Conservation (phyloP, 2,797 vertebrate species). For the Chiroxiphia lanceolata region DNA sequence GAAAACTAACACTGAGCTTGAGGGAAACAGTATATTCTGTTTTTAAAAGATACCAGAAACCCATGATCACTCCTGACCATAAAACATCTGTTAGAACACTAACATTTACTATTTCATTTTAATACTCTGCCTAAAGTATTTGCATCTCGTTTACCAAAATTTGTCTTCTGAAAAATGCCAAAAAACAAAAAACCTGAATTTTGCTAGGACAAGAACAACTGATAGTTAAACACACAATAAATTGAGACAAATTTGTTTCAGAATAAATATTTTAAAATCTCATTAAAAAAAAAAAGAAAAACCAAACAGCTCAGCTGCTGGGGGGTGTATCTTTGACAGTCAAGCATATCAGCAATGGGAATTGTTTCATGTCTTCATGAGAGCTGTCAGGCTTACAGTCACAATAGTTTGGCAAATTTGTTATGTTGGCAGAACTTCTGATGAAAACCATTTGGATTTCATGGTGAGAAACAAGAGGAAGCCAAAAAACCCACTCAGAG, state of each 20-base stretch:
- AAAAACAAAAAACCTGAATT: not conserved
- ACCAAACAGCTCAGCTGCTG: not conserved
- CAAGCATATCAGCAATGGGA: not conserved
- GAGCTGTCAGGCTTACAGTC: not conserved
- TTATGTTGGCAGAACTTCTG: not conserved
- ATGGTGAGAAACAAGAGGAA: not conserved
- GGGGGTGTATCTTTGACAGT: not conserved
- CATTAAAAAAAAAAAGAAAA: not conserved
- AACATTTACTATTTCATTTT: conserved; percentile 43
- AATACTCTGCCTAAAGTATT: not conserved
- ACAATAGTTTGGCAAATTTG: not conserved
- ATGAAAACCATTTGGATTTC: not conserved
- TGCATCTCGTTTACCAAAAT: not conserved
- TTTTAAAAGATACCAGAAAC: not conserved
- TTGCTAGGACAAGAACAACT: not conserved
- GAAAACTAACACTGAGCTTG: not conserved
- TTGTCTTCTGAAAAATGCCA: not conserved
- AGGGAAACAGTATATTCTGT: not conserved
- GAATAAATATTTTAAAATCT: not conserved
- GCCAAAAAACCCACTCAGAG: not conserved
- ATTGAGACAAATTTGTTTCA: not conserved
- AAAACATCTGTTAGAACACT: conserved; percentile 44
- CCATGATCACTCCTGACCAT: not conserved
- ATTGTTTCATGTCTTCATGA: not conserved
- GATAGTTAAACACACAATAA: not conserved